Evolutionary conservation across 1,140 invertebrate genomes (phyloP).

Genomic region (Thaumatotibia leucotreta): DNA sequence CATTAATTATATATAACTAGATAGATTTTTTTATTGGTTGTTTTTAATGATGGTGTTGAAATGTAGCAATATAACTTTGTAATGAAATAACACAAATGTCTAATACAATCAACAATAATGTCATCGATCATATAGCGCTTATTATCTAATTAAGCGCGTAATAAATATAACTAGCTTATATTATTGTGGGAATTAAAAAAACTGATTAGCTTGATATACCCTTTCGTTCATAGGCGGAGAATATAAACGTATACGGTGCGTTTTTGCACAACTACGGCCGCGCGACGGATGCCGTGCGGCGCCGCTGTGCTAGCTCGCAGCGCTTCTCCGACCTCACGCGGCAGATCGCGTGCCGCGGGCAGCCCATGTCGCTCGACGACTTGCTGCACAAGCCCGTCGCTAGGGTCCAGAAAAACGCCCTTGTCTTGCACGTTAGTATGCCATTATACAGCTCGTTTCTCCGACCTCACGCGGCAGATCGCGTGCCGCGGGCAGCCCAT

Average conservation of each 20-base stretch:
- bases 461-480: constrained; percentile 90
- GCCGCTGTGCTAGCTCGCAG: constrained; percentile 86
- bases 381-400: constrained; percentile 95
- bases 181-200: too few species aligned
- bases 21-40: too few species aligned
- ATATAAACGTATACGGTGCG: constrained; percentile 90
- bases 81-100: too few species aligned
- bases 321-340: constrained; percentile 91
- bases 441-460: constrained; percentile 83
- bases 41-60: too few species aligned
- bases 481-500: constrained; percentile 87
- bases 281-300: constrained; percentile 92
- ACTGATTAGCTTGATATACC: background rate
- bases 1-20: too few species aligned
- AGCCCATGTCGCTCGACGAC: constrained; percentile 90
- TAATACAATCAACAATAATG: too few species aligned
- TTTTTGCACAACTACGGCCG: constrained; percentile 95
- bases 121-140: too few species aligned
- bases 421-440: constrained; percentile 84
- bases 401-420: constrained; percentile 93
- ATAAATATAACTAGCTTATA: too few species aligned
- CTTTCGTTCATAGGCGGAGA: constrained; percentile 79
- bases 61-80: too few species aligned
- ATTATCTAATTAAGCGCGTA: too few species aligned
- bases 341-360: constrained; percentile 88